A percentile compares a stretch with the other conserved stretches of the same genome.
Evolutionary conservation across 1,140 invertebrate genomes (phyloP).

Genomic region (Melipona quadrifasciata): DNA sequence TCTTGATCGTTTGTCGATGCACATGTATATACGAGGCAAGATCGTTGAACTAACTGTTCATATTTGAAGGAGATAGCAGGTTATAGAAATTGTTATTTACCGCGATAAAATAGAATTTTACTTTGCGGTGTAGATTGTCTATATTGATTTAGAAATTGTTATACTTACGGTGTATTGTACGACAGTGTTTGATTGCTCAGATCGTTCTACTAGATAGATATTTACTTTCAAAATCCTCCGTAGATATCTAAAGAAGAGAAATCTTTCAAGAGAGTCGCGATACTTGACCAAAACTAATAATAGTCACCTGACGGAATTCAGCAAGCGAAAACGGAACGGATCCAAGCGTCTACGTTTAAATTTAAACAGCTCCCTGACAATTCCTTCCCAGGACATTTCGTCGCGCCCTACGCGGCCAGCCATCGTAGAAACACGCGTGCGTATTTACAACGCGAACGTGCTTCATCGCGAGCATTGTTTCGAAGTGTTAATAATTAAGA

Average conservation of each 20-base stretch:
- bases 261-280: too few relatives aligned
- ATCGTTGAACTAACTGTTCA: background rate
- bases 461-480: background rate
- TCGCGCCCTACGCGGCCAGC: background rate
- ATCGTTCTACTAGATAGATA: too few relatives aligned
- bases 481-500: constrained; percentile 26
- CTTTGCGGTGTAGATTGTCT: background rate
- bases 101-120: background rate
- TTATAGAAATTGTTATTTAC: background rate
- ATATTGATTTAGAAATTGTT: background rate
- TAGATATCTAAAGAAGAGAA: background rate
- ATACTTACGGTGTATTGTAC: background rate
- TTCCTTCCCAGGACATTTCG: constrained; percentile 12
- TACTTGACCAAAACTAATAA: background rate
- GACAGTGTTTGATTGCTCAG: too few relatives aligned
- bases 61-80: background rate
- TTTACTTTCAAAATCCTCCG: background rate
- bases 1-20: background rate
- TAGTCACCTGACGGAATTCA: background rate
- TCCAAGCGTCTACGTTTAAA: constrained; percentile 34
- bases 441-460: background rate
- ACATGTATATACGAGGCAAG: background rate
- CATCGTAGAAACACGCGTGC: background rate
- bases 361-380: constrained; percentile 40
- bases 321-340: background rate